A percentile compares a stretch with the other conserved stretches of the same genome.
Conservation (phyloP, 1,140 invertebrate genomes). For the Anoplophora glabripennis region DNA sequence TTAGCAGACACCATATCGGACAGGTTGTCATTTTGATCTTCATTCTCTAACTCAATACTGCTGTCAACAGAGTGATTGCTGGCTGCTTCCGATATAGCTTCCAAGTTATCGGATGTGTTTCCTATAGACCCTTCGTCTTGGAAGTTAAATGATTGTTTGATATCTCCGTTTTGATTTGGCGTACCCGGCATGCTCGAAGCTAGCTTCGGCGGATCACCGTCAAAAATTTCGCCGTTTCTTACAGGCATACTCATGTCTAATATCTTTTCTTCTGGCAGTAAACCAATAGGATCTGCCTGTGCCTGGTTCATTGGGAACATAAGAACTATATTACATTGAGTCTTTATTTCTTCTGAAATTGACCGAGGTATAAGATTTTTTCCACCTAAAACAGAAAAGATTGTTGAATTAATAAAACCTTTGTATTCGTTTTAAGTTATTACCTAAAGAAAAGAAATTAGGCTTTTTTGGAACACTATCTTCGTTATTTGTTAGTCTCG, state of each 20-base stretch:
- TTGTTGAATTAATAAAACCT: background rate
- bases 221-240: conserved; percentile 21
- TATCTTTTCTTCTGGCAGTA: conserved; percentile 73
- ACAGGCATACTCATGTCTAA: conserved; percentile 30
- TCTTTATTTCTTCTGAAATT: conserved; percentile 90
- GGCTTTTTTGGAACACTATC: conserved; percentile 7
- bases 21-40: conserved; percentile 85
- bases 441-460: conserved; percentile 8
- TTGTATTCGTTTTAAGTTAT: background rate
- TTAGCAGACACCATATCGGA: conserved; percentile 97
- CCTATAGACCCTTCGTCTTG: conserved; percentile 84
- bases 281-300: conserved; percentile 61
- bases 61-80: conserved; percentile 94
- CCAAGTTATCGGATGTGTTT: conserved; percentile 89
- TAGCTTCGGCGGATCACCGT: conserved; percentile 10
- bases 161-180: conserved; percentile 10
- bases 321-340: conserved; percentile 83
- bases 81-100: conserved; percentile 91
- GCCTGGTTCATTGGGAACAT: conserved; percentile 70
- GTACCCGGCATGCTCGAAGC: conserved; percentile 4
- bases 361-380: background rate
- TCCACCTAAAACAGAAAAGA: background rate
- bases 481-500: conserved; percentile 21
- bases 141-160: conserved; percentile 62
- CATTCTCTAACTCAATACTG: conserved; percentile 78